Evolutionary conservation across 2,797 vertebrate species (phyloP), one percentile per base, ranked within the genome.

Genomic region (Psittacula derbiana): DNA sequence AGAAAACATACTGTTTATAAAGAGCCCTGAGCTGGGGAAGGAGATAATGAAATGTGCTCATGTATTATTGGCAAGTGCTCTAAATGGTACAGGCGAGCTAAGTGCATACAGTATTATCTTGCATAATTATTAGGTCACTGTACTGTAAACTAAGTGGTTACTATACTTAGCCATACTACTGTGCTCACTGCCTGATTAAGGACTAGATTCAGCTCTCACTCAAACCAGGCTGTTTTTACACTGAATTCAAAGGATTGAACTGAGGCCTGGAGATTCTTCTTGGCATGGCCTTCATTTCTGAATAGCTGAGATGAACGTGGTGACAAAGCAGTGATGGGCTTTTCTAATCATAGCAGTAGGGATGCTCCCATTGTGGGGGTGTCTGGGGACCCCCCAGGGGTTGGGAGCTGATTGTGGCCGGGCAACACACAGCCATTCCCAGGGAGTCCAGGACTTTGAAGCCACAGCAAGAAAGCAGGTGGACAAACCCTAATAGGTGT

Each of bases 61-160:
- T 91, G 91, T 92, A 80, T 92, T 96, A 91, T 91, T 97, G 97
- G 97, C 97, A 97, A 95, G 83, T 74, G 43, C 86, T 95, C 81
- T 88, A 80, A 89, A 86, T 86, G 86, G 92, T 71, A 91, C 95
- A 95, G 97, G 95, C 70, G 0, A 96, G 96, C 95, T 95, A 93
- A 98, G 95, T 97, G 94, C 90, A 87, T 96, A 95, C 93, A 92
- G 97, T 96, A 97, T 97, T 98, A 97, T 96, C 96, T 97, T 97
- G 97, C 96, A 95, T 95, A 96, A 97, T 90, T 96, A 96, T 95
- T 96, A 92, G 91, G 89, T 97, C 96, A 96, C 95, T 76, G 86
- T 96, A 96, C 96, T 97, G 93, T 95, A 97, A 95, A 95, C 86
- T 85, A 97, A 95, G 95, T 95, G 92, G 83, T 88, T 96, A 30